Evolutionary conservation across 2,888 invertebrate genomes (phyloP).

Genomic region (Apodemia duryi): DNA sequence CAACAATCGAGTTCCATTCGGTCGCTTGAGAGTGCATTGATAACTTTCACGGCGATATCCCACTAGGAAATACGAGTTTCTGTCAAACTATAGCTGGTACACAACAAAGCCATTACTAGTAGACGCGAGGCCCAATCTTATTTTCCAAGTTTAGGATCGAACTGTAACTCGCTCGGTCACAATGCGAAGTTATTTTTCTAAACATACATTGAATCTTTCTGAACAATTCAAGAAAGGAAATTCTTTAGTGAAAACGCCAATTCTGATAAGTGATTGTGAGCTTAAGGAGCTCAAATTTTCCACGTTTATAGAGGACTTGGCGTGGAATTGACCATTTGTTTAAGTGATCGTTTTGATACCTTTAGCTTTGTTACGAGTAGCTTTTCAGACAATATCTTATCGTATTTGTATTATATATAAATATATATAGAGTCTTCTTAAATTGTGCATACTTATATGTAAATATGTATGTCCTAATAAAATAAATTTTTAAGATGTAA

Average conservation of each 20-base stretch:
- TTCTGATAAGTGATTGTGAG: conserved; percentile 21
- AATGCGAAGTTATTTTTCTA: conserved; percentile 17
- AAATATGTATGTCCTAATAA: too few species aligned
- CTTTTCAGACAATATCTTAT: not conserved
- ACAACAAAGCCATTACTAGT: conserved; percentile 68
- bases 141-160: conserved; percentile 34
- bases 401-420: not conserved
- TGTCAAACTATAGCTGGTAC: conserved; percentile 51
- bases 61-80: conserved; percentile 49
- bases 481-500: too few species aligned
- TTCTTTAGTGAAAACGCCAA: conserved; percentile 15
- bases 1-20: conserved; percentile 13
- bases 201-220: conserved; percentile 18
- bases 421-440: not conserved
- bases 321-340: conserved; percentile 5
- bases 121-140: conserved; percentile 54
- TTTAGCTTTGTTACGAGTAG: not conserved
- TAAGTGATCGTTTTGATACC: conserved; percentile 12
- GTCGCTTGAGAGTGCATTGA: conserved; percentile 35
- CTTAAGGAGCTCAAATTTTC: conserved; percentile 16
- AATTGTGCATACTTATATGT: not conserved
- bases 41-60: conserved; percentile 50
- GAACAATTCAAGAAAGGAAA: conserved; percentile 15
- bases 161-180: conserved; percentile 17
- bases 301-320: conserved; percentile 11